phyloP scores from a whole-genome alignment of 2,113 vertebrate species.

The Callipepla californica region DNA sequence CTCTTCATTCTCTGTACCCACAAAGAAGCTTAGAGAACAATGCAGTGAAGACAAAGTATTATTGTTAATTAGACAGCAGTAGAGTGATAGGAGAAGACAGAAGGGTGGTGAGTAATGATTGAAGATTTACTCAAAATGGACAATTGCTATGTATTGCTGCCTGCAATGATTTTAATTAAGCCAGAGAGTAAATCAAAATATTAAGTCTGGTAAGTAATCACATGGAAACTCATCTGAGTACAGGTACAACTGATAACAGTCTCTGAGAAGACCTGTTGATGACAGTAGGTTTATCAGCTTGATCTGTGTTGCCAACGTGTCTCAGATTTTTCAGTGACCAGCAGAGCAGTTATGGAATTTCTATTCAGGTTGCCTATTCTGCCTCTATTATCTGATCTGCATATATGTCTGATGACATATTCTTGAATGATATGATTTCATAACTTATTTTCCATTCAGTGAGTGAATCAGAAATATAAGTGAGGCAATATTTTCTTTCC shows the following conservation, averaged over 20 bases:
- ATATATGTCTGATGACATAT: not conserved
- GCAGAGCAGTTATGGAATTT: not conserved
- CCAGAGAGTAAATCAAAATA: not conserved
- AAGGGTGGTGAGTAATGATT: not conserved
- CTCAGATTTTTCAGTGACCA: not conserved
- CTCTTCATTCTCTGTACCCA: not conserved
- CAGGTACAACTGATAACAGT: not conserved
- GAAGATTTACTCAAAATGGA: not conserved
- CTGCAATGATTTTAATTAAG: not conserved
- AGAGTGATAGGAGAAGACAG: not conserved
- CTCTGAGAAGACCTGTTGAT: not conserved
- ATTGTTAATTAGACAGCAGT: not conserved
- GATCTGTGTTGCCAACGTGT: not conserved
- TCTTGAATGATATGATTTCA: slow-evolving; percentile 3
- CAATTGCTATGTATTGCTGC: not conserved
- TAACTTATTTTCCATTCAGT: slow-evolving; percentile 2
- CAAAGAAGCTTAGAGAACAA: not conserved
- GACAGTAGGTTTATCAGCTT: not conserved
- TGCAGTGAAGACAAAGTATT: not conserved
- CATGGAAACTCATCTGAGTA: not conserved
- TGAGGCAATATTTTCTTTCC: slow-evolving; percentile 34
- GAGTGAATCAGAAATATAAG: slow-evolving; percentile 10
- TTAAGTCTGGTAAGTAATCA: not conserved
- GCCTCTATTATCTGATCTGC: not conserved
- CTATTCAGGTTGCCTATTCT: not conserved